Conservation (phyloP, 2,113 vertebrate species). For the Illadopsis cleaveri region DNA sequence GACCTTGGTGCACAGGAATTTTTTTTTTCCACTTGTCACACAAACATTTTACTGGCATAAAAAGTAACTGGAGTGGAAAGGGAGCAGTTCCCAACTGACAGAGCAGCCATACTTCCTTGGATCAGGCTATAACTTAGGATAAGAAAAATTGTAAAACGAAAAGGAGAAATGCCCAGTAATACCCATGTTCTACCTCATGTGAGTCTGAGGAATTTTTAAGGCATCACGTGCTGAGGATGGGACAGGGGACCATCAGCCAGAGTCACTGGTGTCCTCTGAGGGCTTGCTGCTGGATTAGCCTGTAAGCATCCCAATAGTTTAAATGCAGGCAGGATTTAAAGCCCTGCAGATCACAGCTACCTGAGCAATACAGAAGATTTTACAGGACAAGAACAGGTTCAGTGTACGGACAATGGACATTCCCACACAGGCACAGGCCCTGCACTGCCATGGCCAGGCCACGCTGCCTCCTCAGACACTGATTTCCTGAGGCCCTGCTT, state of each 20-base stretch:
- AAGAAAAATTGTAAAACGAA: background rate
- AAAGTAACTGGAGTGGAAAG: background rate
- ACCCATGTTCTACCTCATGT: background rate
- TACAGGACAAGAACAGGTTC: background rate
- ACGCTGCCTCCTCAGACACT: rapidly evolving
- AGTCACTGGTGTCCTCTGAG: background rate
- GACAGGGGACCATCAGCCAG: background rate
- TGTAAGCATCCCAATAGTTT: background rate
- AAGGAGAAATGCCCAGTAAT: background rate
- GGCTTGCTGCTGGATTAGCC: background rate
- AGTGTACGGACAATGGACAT: background rate
- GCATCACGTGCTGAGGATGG: background rate
- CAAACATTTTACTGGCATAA: background rate
- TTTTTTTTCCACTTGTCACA: background rate
- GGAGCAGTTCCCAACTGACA: background rate
- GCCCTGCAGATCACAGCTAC: background rate
- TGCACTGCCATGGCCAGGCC: background rate
- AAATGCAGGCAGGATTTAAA: background rate
- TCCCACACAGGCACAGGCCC: background rate
- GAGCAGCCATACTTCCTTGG: background rate
- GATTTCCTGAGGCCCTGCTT: background rate
- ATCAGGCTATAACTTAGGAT: background rate
- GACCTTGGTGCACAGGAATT: background rate
- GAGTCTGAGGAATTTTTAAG: background rate
- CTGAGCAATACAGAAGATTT: background rate